Evolutionary conservation across 1,140 invertebrate species (phyloP).

Genomic region (Anadara kagoshimensis): DNA sequence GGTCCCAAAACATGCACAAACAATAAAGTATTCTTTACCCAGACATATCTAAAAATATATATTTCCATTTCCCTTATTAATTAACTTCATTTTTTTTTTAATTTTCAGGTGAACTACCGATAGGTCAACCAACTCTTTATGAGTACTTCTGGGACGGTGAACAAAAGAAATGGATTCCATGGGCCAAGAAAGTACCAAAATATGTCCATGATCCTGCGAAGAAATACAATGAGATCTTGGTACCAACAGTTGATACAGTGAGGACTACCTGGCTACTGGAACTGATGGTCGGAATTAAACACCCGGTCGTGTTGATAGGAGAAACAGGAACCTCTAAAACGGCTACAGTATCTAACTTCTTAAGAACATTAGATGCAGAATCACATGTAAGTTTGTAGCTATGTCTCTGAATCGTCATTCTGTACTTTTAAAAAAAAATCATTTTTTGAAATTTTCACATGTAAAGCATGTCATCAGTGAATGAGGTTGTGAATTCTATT

Average conservation of each 20-base stretch:
- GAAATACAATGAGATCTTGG: conserved; percentile 88
- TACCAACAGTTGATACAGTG: conserved; percentile 91
- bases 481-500: too few relatives aligned
- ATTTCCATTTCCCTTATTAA: too few relatives aligned
- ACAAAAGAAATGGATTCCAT: conserved; percentile 85
- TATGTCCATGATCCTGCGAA: conserved; percentile 83
- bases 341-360: conserved; percentile 88
- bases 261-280: conserved; percentile 85
- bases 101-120: conserved; percentile 84
- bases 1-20: too few relatives aligned
- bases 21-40: too few relatives aligned
- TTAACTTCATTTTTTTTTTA: too few relatives aligned
- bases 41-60: too few relatives aligned
- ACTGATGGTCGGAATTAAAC: conserved; percentile 84
- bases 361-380: conserved; percentile 81
- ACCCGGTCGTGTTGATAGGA: conserved; percentile 88
- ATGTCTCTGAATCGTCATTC: too few relatives aligned
- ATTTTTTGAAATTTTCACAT: too few relatives aligned
- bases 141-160: conserved; percentile 87
- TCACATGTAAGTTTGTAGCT: conserved; percentile 79
- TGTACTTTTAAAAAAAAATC: too few relatives aligned
- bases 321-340: conserved; percentile 94
- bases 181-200: conserved; percentile 84
- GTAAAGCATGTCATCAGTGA: too few relatives aligned
- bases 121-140: conserved; percentile 81